A percentile compares a stretch with the other conserved stretches of the same genome.
Conservation (phyloP, 2,888 invertebrate species). For the Uropetala carovei region DNA sequence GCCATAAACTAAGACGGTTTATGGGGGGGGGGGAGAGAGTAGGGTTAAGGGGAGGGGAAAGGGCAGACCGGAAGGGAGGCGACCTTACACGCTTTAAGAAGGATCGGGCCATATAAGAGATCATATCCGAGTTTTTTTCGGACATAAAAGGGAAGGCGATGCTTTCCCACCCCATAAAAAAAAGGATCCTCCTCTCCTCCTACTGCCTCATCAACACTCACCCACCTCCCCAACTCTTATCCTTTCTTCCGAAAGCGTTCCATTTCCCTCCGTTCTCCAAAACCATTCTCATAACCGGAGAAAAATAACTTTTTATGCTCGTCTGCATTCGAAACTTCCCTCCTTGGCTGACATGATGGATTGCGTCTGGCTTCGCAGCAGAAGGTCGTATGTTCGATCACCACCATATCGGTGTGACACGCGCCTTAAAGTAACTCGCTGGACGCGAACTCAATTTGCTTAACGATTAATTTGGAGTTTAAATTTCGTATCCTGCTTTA, state of each 20-base stretch:
- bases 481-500: no score
- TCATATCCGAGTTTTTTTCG: slow-evolving; percentile 58
- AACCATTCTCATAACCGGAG: not conserved
- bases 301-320: not conserved
- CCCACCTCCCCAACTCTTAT: not conserved
- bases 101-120: slow-evolving; percentile 56
- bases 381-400: not conserved
- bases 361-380: not conserved
- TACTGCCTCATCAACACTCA: not conserved
- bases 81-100: slow-evolving; percentile 58
- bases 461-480: no score
- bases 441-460: no score
- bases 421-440: no score
- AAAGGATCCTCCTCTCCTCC: not conserved
- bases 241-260: not conserved
- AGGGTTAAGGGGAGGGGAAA: not conserved
- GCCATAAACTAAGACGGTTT: slow-evolving; percentile 44
- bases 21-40: not conserved
- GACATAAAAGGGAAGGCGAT: slow-evolving; percentile 50
- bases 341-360: not conserved
- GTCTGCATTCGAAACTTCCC: slow-evolving; percentile 19
- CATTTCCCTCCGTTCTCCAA: not conserved
- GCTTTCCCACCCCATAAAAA: slow-evolving; percentile 46
- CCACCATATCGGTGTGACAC: not conserved
- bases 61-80: slow-evolving; percentile 50